Conservation (phyloP, 2,113 vertebrate species). For the Sminthopsis crassicaudata region DNA sequence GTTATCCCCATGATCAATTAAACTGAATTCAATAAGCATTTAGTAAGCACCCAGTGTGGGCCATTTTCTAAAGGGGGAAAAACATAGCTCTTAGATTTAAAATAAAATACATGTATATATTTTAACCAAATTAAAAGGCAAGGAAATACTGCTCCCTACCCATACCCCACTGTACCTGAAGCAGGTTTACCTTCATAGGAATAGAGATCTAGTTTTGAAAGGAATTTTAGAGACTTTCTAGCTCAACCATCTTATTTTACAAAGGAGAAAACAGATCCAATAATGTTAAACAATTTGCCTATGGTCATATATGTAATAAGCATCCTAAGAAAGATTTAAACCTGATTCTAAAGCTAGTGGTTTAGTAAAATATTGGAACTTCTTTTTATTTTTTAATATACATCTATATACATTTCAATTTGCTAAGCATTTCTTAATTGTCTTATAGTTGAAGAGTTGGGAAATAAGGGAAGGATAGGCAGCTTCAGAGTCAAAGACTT, state of each 20-base stretch:
- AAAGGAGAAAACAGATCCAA: neutral
- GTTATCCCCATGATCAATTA: neutral
- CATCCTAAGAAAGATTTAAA: neutral
- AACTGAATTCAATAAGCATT: neutral
- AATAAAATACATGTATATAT: neutral
- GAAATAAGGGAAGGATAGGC: neutral
- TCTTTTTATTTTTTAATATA: neutral
- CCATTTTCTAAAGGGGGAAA: neutral
- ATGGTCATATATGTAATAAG: neutral
- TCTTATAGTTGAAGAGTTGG: neutral
- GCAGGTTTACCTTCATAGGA: neutral
- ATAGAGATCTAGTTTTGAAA: neutral
- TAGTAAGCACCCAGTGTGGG: neutral
- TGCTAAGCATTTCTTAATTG: neutral
- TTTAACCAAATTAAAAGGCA: neutral
- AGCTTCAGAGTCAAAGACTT: neutral
- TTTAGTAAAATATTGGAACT: neutral
- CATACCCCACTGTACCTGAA: neutral
- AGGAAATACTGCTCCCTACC: neutral
- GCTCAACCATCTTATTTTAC: neutral
- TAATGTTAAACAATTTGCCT: neutral
- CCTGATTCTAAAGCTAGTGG: neutral
- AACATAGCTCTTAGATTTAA: neutral
- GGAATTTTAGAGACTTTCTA: neutral
- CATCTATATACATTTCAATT: neutral